Base-by-base conservation (phyloP, 1,140 invertebrate genomes). In the Thrips palmi region DNA sequence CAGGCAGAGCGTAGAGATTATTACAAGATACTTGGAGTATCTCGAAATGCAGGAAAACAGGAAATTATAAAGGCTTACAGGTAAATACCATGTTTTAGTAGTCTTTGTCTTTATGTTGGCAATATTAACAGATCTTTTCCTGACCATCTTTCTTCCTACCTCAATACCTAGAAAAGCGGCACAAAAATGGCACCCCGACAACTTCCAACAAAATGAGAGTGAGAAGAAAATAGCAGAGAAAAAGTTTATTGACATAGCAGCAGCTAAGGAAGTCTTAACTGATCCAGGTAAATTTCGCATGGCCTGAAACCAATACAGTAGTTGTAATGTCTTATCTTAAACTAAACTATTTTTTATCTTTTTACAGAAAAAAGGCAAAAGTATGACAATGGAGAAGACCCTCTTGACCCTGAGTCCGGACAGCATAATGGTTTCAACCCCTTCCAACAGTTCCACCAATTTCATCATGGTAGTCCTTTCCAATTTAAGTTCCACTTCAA, bases 121-220 rank as follows among this genome's bases (percentile, higher is more conserved):
- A 10, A 37, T 30, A 33, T 39, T 38, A 18, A 37, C 35, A 11
- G 21, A 35, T 37, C 37, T 41, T 28, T 32, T 40, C 21, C 21
- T 43, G 45, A 48, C 8, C 30, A n/a, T n/a, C n/a, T n/a, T n/a
- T n/a, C n/a, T n/a, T n/a, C n/a, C n/a, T n/a, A n/a, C n/a, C n/a
- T n/a, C n/a, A n/a, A n/a, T n/a, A n/a, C n/a, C n/a, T n/a, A 56
- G 93, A 45, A 97, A 96, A 68, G 71, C 88, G 36, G 94, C 94
- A 11, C 85, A 92, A 57, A 85, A 96, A 57, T 99, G 93, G 92
- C 94, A 99, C 68, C 94, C 94, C 0, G 94, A 99, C 59, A 92
- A 92, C 60, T 97, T 79, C 56, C 74, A 80, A 45, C 70, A 75
- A 42, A 78, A 74, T 4, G 80, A 89, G 35, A 83, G 88, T 47